Conservation (phyloP, 2,888 invertebrate species). For the Drosophila yooni region DNA sequence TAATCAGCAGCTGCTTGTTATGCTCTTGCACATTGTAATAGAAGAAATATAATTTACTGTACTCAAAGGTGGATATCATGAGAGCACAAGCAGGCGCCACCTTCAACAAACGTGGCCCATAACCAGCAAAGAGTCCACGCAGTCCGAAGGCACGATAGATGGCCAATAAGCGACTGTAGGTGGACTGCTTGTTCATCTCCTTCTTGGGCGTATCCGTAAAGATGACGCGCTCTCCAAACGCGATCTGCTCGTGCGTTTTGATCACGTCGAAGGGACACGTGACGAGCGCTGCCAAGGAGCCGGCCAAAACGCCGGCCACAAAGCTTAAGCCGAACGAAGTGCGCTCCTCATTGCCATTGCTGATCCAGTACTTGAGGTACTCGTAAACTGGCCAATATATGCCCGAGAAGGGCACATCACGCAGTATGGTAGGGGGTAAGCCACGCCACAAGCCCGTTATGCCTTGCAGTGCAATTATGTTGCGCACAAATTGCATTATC, state of each 20-base stretch:
- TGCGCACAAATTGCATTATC: constrained; percentile 86
- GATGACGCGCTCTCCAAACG: constrained; percentile 92
- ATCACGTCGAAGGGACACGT: constrained; percentile 99
- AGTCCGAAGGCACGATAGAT: constrained; percentile 90
- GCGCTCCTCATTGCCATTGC: constrained; percentile 85
- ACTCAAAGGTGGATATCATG: constrained; percentile 99
- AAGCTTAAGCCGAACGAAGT: constrained; percentile 91
- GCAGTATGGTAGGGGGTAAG: constrained; percentile 79
- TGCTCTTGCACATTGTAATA: constrained; percentile 86
- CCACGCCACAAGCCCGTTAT: constrained; percentile 93
- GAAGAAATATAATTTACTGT: constrained; percentile 95
- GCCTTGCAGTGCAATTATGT: constrained; percentile 89
- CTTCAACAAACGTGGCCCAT: constrained; percentile 95
- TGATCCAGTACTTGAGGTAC: constrained; percentile 88
- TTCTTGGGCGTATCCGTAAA: constrained; percentile 82
- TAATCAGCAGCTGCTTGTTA: constrained; percentile 59
- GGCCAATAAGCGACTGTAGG: constrained; percentile 86
- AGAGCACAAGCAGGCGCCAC: constrained; percentile 99
- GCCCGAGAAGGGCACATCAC: constrained; percentile 86
- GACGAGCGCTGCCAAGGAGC: constrained; percentile 95
- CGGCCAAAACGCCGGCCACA: constrained; percentile 92
- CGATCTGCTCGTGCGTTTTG: constrained; percentile 98
- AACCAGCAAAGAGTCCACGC: constrained; percentile 92
- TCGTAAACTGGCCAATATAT: constrained; percentile 97
- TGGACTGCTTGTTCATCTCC: constrained; percentile 60